Percentiles rank a stretch among this genome's conserved stretches.
phyloP scores from a whole-genome alignment of 2,797 vertebrate species.

The Falco columbarius region DNA sequence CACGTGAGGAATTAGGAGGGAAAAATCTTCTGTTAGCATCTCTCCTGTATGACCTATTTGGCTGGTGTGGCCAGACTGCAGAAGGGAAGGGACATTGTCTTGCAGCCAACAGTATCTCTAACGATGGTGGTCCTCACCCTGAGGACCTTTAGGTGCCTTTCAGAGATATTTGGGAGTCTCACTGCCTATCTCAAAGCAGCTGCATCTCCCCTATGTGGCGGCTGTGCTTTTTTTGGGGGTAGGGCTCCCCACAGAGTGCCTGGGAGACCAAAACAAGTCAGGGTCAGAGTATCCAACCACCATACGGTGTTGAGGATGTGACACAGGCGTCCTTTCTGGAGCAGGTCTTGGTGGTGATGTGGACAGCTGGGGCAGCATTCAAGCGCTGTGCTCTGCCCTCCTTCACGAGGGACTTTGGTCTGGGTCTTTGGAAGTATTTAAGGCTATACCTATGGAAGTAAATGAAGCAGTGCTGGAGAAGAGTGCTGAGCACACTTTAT shows the following conservation, averaged over 20 bases:
- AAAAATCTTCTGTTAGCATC: background rate
- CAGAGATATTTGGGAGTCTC: background rate
- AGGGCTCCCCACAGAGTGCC: background rate
- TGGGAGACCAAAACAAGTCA: background rate
- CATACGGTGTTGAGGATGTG: background rate
- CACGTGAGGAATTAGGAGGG: background rate
- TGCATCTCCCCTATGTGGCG: fast-evolving
- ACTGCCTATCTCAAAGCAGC: background rate
- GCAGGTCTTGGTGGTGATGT: background rate
- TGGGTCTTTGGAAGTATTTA: background rate
- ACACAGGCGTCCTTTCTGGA: background rate
- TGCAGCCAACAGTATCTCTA: background rate
- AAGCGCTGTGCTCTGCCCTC: background rate
- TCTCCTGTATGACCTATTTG: background rate
- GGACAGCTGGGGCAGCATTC: background rate
- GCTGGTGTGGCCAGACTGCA: background rate
- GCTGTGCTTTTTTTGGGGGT: background rate
- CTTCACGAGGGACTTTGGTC: background rate
- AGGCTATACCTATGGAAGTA: background rate
- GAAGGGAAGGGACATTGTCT: background rate
- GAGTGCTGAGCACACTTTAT: background rate
- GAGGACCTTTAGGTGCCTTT: background rate
- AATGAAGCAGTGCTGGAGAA: background rate
- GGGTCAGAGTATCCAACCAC: background rate
- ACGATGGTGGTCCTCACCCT: background rate